These are phyloP conservation scores for Garra rufa DNA, from an alignment of 2,113 vertebrate species.

Conservation along the genomic window DNA sequence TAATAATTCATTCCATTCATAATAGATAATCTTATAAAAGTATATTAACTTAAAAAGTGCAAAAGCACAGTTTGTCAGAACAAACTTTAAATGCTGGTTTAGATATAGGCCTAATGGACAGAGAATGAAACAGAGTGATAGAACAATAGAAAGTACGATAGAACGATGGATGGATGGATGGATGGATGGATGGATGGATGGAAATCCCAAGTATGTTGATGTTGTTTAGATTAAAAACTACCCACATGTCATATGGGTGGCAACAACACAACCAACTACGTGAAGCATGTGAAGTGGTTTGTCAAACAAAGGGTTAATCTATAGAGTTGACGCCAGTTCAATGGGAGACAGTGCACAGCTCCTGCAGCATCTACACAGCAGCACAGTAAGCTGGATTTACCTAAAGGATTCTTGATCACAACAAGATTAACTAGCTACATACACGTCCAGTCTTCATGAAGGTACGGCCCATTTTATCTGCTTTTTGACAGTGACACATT, in stretches of 20 bases:
- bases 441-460: background rate
- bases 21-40: background rate
- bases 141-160: background rate
- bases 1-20: background rate
- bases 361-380: background rate
- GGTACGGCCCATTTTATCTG: constrained; percentile 17
- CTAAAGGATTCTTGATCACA: constrained; percentile 59
- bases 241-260: too few species aligned
- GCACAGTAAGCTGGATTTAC: constrained; percentile 61
- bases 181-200: too few species aligned
- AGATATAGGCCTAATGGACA: background rate
- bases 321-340: constrained; percentile 43
- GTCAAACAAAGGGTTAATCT: constrained; percentile 44
- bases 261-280: too few species aligned
- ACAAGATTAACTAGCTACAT: constrained; percentile 57
- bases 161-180: background rate
- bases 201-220: too few species aligned
- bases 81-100: too few species aligned
- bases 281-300: background rate
- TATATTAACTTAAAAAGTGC: background rate
- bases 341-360: constrained; percentile 44
- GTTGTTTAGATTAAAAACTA: too few species aligned
- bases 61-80: background rate
- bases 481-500: background rate
- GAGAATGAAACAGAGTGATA: background rate